Evolutionary conservation across 2,888 invertebrate species (phyloP), one percentile per base, ranked within the genome.

Genomic region (Germaria angustata): DNA sequence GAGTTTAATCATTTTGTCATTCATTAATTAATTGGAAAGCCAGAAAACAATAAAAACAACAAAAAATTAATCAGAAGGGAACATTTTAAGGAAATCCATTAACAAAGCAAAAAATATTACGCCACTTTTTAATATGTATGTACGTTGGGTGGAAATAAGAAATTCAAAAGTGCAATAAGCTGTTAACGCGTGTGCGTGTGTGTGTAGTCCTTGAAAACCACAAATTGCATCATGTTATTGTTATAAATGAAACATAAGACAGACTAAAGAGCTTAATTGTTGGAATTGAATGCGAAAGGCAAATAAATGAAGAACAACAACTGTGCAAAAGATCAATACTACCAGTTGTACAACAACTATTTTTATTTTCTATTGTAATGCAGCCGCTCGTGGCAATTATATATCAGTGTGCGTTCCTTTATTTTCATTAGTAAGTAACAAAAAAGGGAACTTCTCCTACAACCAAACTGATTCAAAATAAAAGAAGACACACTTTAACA

Each of bases 121-220:
- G 15, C 24, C 34, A 53, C 34, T 61, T 15, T n/a, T 49, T 0
- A 24, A 24, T 8, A 46, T 39, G 7, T 11, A 17, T 34, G 2
- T 13, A 9, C 20, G 13, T 22, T 5, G 75, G 49, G 17, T 15
- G 51, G 39, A 49, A 51, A 59, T 32, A n/a, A 15, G 22, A 17
- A 20, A 39, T 32, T 41, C 9, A 63, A 49, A 53, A 63, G 59
- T 55, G 46, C 53, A 22, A 55, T 77, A 66, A 81, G 63, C 68
- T 34, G n/a, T n/a, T n/a, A n/a, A n/a, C n/a, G n/a, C n/a, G n/a
- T n/a, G n/a, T n/a, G n/a, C n/a, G n/a, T n/a, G n/a, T n/a, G 61
- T 55, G 32, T 72, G 68, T 77, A 68, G 77, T 73, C 61, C 55
- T 68, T 72, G 68, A 65, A 73, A 77, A 72, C 77, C 63, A 22